Evolutionary conservation across 2,888 invertebrate species (phyloP), one percentile per base, ranked within the genome.

Genomic region (Willowsia nigromaculata): DNA sequence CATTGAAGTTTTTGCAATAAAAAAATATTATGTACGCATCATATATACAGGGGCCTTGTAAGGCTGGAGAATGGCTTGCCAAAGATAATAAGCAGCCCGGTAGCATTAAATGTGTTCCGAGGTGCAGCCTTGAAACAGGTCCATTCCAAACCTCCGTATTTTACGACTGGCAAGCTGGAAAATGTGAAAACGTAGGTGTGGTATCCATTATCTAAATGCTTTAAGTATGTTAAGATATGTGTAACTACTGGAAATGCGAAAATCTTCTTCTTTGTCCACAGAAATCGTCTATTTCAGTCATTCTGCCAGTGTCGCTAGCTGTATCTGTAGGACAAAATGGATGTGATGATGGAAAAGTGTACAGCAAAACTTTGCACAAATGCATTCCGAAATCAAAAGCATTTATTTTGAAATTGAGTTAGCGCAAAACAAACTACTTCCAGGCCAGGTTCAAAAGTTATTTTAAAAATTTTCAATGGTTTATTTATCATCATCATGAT

Each of bases 151-250:
- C 83, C 3, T 4, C 47, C 22, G 9, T 30, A 4, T 50, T 9
- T n/a, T 83, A 68, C 37, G 22, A 83, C 22, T 83, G 68, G 18
- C 25, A 33, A 3, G 18, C 53, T 1, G 68, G 71, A 9, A 47
- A 71, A 68, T 83, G 83, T 27, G 37, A 68, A 33, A 3, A 30
- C 53, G 83, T 83, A 50, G n/a, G n/a, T n/a, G n/a, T n/a, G n/a
- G n/a, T n/a, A n/a, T n/a, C n/a, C n/a, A n/a, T n/a, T n/a, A n/a
- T n/a, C n/a, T n/a, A n/a, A n/a, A n/a, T n/a, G n/a, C n/a, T n/a
- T n/a, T n/a, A n/a, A n/a, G n/a, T n/a, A n/a, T n/a, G n/a, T n/a
- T n/a, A n/a, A n/a, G n/a, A n/a, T n/a, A n/a, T n/a, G n/a, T n/a
- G n/a, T n/a, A n/a, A n/a, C n/a, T n/a, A n/a, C n/a, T n/a, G n/a